Evolutionary conservation across 2,888 invertebrate genomes (phyloP).

Genomic region (Gisinianus flammeolus): DNA sequence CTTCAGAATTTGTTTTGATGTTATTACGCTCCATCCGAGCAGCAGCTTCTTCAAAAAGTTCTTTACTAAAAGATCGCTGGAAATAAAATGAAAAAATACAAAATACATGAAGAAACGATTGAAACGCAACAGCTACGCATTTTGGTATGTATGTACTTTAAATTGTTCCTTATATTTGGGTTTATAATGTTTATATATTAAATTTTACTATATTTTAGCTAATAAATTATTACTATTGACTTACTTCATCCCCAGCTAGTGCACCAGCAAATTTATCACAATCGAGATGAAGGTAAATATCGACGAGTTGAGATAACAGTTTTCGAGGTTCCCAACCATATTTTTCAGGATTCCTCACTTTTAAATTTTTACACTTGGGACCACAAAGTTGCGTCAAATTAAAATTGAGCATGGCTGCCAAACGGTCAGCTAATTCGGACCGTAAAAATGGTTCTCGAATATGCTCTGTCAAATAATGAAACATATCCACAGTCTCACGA

Average conservation of each 20-base stretch:
- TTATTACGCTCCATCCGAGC: conserved; percentile 77
- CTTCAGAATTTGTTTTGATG: conserved; percentile 84
- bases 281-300: conserved; percentile 96
- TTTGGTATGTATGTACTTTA: too few species aligned
- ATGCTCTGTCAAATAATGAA: conserved; percentile 92
- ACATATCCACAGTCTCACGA: conserved; percentile 96
- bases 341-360: conserved; percentile 90
- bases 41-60: conserved; percentile 90
- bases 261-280: conserved; percentile 89
- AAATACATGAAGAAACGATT: too few species aligned
- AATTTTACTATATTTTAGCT: too few species aligned
- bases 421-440: conserved; percentile 88
- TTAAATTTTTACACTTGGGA: conserved; percentile 88
- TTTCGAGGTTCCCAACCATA: conserved; percentile 97
- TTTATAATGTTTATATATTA: too few species aligned
- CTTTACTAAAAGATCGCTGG: conserved; percentile 90
- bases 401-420: conserved; percentile 98
- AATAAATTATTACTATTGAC: too few species aligned
- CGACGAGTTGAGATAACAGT: conserved; percentile 87
- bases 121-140: too few species aligned
- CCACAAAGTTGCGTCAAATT: conserved; percentile 96
- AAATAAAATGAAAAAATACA: conserved; percentile 60
- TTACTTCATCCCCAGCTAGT: conserved; percentile 92
- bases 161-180: too few species aligned
- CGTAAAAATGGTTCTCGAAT: conserved; percentile 94